Evolutionary conservation across 2,113 vertebrate species (phyloP).

Genomic region (Macrotis lagotis): DNA sequence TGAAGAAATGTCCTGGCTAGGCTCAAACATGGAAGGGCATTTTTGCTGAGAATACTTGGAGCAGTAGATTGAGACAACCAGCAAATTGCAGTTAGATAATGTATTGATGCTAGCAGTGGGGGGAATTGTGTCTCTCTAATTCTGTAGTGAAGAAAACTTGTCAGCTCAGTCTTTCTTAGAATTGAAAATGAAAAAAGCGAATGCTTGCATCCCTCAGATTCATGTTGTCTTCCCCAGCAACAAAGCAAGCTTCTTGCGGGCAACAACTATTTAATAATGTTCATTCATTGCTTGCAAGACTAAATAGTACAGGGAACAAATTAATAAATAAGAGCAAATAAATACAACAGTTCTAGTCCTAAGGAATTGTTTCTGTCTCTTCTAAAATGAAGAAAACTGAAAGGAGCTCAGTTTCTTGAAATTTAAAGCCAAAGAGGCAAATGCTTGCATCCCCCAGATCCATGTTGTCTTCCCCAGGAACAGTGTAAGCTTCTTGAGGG

Average conservation of each 20-base stretch:
- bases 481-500: too few relatives aligned
- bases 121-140: neutral
- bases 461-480: too few relatives aligned
- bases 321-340: neutral
- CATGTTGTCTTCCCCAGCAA: neutral
- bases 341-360: neutral
- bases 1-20: neutral
- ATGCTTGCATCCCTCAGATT: neutral
- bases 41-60: neutral
- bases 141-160: neutral
- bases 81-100: neutral
- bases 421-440: too few relatives aligned
- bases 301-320: neutral
- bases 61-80: neutral
- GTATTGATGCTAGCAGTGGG: neutral
- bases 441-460: too few relatives aligned
- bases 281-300: neutral
- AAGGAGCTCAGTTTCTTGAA: too few relatives aligned
- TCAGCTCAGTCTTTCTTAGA: neutral
- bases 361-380: too few relatives aligned
- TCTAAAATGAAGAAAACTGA: too few relatives aligned
- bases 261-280: neutral
- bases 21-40: neutral
- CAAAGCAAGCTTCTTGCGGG: neutral
- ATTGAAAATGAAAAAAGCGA: neutral